phyloP scores from a whole-genome alignment of 2,888 invertebrate species.

The Plagodis pulveraria region DNA sequence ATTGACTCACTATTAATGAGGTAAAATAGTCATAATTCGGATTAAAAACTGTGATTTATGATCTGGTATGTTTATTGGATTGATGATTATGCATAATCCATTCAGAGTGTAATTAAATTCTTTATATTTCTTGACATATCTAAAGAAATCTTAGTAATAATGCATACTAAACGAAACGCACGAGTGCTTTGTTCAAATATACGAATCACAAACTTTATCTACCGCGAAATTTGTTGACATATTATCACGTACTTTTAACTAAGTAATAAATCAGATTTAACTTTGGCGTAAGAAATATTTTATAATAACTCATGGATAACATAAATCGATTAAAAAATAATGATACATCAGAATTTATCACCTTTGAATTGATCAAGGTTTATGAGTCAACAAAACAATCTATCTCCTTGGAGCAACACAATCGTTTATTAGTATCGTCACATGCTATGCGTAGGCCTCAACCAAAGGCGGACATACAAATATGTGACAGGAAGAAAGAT shows the following conservation, averaged over 20 bases:
- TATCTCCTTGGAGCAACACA: constrained; percentile 35
- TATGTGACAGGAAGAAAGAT: constrained; percentile 74
- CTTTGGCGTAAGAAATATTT: too few relatives aligned
- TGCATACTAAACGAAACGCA: too few relatives aligned
- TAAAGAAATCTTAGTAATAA: not conserved
- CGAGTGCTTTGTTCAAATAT: too few relatives aligned
- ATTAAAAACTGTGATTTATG: constrained; percentile 60
- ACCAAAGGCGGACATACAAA: constrained; percentile 48
- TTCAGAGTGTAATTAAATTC: constrained; percentile 30
- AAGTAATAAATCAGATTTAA: too few relatives aligned
- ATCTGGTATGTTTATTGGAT: constrained; percentile 42
- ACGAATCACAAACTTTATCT: constrained; percentile 22
- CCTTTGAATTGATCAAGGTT: constrained; percentile 31
- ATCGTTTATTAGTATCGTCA: constrained; percentile 36
- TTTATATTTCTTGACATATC: constrained; percentile 13
- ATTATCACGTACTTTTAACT: too few relatives aligned
- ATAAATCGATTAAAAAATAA: constrained; percentile 30
- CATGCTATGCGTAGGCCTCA: constrained; percentile 42
- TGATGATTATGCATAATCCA: constrained; percentile 56
- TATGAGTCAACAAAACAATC: constrained; percentile 41
- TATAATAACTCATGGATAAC: too few relatives aligned
- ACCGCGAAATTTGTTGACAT: too few relatives aligned
- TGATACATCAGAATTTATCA: constrained; percentile 35
- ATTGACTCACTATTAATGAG: constrained; percentile 54
- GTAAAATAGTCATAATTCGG: constrained; percentile 54